A percentile compares a stretch with the other conserved stretches of the same genome.
phyloP scores from a whole-genome alignment of 2,888 invertebrate species.

The Labia minor region DNA sequence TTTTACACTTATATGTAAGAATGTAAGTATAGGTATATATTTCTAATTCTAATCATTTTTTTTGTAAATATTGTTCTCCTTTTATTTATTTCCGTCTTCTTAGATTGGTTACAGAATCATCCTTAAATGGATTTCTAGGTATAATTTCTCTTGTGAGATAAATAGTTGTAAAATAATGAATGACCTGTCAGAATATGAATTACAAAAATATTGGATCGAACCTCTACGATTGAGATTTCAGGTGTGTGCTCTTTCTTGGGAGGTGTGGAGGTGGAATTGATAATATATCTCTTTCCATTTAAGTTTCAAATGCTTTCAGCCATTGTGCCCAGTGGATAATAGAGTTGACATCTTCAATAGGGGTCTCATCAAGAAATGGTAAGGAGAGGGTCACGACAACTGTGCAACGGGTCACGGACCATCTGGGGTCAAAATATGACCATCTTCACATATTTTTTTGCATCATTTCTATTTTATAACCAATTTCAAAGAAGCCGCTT shows the following conservation, averaged over 20 bases:
- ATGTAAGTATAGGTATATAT: no score
- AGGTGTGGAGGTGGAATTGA: conserved; percentile 33
- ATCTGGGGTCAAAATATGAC: neutral
- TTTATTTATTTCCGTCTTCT: no score
- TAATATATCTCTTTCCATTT: conserved; percentile 7
- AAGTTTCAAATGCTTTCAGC: neutral
- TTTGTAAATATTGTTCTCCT: no score
- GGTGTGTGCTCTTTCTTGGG: conserved; percentile 73
- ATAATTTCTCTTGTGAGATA: no score
- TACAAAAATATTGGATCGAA: no score
- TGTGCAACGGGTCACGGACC: neutral
- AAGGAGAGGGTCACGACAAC: neutral
- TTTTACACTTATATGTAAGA: no score
- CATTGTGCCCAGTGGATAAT: neutral
- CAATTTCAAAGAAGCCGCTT: no score
- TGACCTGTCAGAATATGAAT: no score
- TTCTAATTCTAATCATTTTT: no score
- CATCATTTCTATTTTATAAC: neutral
- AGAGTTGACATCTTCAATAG: conserved; percentile 13
- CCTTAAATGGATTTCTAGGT: no score
- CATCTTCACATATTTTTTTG: neutral
- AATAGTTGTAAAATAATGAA: no score
- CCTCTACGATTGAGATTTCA: conserved; percentile 46
- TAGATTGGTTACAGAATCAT: no score
- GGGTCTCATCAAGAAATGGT: neutral